Conservation (phyloP, 2,113 vertebrate genomes). For the Gobiocypris rarus region DNA sequence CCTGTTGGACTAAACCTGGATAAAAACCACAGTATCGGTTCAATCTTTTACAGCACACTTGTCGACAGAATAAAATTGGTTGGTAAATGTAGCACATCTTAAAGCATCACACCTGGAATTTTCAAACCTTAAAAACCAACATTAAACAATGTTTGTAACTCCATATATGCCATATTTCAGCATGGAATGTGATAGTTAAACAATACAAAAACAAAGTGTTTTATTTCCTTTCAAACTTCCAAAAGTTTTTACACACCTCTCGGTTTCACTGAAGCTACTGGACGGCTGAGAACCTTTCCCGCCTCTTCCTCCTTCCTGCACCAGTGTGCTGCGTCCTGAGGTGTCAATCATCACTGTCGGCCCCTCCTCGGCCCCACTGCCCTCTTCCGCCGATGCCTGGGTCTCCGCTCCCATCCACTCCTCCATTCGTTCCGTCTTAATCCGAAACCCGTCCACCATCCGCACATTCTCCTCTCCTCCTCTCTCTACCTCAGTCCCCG, state of each 20-base stretch:
- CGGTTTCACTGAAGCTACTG: conserved; percentile 89
- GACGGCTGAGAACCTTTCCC: conserved; percentile 85
- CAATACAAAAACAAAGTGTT: not conserved
- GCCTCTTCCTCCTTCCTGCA: conserved; percentile 80
- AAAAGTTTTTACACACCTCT: conserved; percentile 80
- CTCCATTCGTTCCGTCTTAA: conserved; percentile 93
- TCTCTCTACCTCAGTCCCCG: conserved; percentile 83
- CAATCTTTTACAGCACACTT: not conserved
- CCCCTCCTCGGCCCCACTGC: conserved; percentile 86
- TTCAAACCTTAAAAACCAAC: not conserved
- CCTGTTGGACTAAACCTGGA: conserved; percentile 95
- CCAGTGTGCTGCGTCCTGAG: conserved; percentile 83
- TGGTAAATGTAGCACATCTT: not conserved
- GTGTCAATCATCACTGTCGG: conserved; percentile 93
- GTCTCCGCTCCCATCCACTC: conserved; percentile 91
- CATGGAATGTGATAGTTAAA: not conserved
- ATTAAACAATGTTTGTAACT: not conserved
- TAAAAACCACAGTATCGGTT: not conserved
- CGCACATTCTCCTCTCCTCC: conserved; percentile 81
- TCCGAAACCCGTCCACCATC: conserved; percentile 83
- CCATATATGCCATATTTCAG: not conserved
- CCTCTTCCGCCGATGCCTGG: conserved; percentile 88
- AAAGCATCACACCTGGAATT: not conserved
- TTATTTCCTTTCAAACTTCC: not conserved
- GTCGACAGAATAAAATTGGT: not conserved